phyloP scores from a whole-genome alignment of 2,113 vertebrate species.

The Melanocharis versteri region DNA sequence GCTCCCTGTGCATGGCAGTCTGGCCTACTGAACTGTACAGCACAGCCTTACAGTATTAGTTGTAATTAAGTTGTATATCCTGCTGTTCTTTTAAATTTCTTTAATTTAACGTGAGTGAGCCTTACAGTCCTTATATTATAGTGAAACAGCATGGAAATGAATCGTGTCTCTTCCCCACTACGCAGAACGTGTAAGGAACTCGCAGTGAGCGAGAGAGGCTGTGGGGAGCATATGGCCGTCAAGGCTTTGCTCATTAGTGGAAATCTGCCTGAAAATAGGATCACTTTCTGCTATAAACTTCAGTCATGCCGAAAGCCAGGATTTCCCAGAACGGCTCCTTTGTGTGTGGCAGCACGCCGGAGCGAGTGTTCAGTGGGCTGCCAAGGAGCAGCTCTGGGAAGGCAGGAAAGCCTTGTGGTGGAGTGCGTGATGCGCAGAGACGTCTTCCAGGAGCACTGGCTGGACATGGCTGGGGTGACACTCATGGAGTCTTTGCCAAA shows the following conservation, averaged over 20 bases:
- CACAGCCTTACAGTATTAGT: neutral
- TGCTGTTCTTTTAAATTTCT: constrained; percentile 22
- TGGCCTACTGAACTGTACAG: neutral
- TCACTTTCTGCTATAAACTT: constrained; percentile 23
- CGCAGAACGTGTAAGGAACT: neutral
- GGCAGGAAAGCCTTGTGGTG: neutral
- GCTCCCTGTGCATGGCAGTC: rapidly evolving
- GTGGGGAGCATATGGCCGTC: constrained; percentile 29
- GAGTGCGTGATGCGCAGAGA: rapidly evolving
- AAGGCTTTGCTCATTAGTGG: constrained; percentile 42
- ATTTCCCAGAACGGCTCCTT: constrained; percentile 18
- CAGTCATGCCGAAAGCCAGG: constrained; percentile 10
- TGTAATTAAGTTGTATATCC: neutral
- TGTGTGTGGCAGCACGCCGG: neutral
- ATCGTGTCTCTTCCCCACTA: neutral
- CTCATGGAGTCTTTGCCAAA: neutral
- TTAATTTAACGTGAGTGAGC: neutral
- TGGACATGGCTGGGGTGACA: rapidly evolving
- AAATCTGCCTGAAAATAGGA: constrained; percentile 52
- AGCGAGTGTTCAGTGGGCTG: neutral
- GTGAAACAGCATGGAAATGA: neutral
- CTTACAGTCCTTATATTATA: neutral
- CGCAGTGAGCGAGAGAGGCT: neutral
- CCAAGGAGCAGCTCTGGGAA: neutral
- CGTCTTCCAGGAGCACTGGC: neutral